Percentiles rank a stretch among this genome's conserved stretches.
Evolutionary conservation across 1,140 invertebrate genomes (phyloP).

Genomic region (Acromyrmex charruanus): DNA sequence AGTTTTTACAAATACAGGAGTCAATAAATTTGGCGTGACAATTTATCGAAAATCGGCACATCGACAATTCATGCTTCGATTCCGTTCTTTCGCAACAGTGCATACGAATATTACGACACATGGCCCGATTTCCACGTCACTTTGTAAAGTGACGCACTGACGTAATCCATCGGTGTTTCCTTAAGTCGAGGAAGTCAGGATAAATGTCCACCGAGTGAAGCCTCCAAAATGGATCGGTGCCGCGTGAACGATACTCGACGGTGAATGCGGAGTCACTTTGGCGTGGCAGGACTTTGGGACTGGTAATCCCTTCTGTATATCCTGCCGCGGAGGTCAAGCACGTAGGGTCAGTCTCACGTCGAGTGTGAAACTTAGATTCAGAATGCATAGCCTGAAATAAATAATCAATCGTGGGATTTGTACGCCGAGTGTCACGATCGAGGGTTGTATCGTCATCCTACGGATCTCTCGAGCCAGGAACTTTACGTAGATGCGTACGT

Average conservation of each 20-base stretch:
- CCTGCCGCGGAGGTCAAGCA: constrained; percentile 76
- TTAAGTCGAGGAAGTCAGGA: constrained; percentile 45
- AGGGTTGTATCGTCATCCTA: constrained; percentile 25
- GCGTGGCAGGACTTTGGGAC: constrained; percentile 29
- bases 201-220: constrained; percentile 31
- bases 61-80: not conserved
- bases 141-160: constrained; percentile 56
- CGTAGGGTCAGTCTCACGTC: constrained; percentile 79
- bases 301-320: constrained; percentile 68
- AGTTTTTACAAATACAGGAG: not conserved
- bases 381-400: constrained; percentile 61
- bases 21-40: constrained; percentile 9
- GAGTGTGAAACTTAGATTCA: constrained; percentile 81
- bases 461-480: not conserved
- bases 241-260: constrained; percentile 34
- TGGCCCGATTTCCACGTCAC: constrained; percentile 25
- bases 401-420: constrained; percentile 78
- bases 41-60: not conserved
- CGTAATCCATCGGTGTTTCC: constrained; percentile 36
- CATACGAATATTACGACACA: not conserved
- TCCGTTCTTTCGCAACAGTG: not conserved
- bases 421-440: constrained; percentile 28
- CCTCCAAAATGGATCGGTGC: constrained; percentile 43
- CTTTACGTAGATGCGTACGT: not conserved
- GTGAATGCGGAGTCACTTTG: constrained; percentile 49